These are phyloP conservation scores for Felis chaus DNA, from an alignment of 2,113 vertebrate species.

Conservation along the genomic window DNA sequence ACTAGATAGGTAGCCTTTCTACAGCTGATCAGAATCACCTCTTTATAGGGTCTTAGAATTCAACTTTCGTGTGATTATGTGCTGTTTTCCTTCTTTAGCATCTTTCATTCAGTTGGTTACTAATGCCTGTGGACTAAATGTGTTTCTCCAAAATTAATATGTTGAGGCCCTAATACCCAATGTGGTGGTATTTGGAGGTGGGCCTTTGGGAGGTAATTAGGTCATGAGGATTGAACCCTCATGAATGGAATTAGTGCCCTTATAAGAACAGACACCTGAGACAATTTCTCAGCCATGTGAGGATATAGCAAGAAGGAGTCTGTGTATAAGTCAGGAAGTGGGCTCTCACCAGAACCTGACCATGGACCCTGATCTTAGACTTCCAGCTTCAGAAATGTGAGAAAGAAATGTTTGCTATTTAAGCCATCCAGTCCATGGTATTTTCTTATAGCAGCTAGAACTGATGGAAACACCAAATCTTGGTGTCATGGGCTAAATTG, in stretches of 20 bases:
- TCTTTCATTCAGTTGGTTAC: background rate
- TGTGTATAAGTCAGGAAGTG: background rate
- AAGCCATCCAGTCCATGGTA: background rate
- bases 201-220: background rate
- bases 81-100: background rate
- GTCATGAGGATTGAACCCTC: background rate
- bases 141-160: background rate
- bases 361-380: background rate
- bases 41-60: background rate
- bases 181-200: background rate
- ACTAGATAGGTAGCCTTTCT: background rate
- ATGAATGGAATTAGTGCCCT: background rate
- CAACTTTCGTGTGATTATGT: background rate
- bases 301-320: background rate
- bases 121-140: background rate
- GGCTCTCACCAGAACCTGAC: background rate
- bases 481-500: background rate
- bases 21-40: background rate
- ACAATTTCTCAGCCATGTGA: background rate
- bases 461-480: background rate
- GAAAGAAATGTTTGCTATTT: background rate
- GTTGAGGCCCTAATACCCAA: background rate
- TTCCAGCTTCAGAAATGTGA: background rate
- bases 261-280: background rate
- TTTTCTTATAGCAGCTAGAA: background rate